These are phyloP conservation scores for Gallinago paraguaiae DNA, from an alignment of 2,113 vertebrate genomes.

Conservation along the genomic window DNA sequence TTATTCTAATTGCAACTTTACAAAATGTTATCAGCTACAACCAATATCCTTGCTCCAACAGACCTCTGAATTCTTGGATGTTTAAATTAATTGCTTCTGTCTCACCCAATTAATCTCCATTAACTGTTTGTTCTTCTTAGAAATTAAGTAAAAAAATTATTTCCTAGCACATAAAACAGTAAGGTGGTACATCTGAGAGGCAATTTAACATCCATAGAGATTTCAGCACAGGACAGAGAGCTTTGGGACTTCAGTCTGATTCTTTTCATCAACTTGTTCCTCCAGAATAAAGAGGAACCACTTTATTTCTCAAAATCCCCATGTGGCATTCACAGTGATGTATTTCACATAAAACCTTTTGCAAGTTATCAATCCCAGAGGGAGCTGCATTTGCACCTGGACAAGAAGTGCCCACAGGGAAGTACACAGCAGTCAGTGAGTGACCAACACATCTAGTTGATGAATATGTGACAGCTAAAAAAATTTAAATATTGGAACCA, in stretches of 20 bases:
- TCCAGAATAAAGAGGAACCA: neutral
- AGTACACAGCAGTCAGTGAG: neutral
- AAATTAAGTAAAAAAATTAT: neutral
- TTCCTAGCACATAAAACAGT: neutral
- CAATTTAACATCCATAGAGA: neutral
- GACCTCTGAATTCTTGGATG: neutral
- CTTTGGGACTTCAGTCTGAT: neutral
- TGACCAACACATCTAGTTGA: neutral
- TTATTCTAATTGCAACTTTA: neutral
- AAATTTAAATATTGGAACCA: neutral
- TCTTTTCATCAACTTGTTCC: neutral
- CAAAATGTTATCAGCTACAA: neutral
- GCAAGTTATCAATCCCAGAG: neutral
- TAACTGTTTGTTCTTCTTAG: neutral
- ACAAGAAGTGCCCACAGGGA: neutral
- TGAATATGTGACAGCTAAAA: neutral
- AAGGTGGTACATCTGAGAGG: neutral
- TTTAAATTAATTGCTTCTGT: slow-evolving; percentile 11
- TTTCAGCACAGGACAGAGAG: neutral
- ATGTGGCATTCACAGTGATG: neutral
- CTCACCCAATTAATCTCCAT: neutral
- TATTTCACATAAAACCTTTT: neutral
- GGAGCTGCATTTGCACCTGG: neutral
- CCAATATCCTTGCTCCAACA: neutral
- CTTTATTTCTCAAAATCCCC: neutral